Conservation (phyloP, 2,113 vertebrate species). For the Oryctolagus cuniculus region mOryCun1.1 NC_091453.1:108876001-108876500, state of each 20-base stretch:
- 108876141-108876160: conserved; percentile 78
- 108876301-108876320: conserved; percentile 56
- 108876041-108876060: conserved; percentile 82
- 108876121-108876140: conserved; percentile 70
- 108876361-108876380: conserved; percentile 42
- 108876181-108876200: conserved; percentile 56
- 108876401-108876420: conserved; percentile 55
- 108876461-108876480: conserved; percentile 49
- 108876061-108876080: conserved; percentile 78
- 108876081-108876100: conserved; percentile 77
- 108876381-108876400: conserved; percentile 54
- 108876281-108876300: conserved; percentile 63
- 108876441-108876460: conserved; percentile 54
- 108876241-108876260: conserved; percentile 7
- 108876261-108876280: conserved; percentile 68
- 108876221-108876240: conserved; percentile 72
- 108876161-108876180: conserved; percentile 70
- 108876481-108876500: conserved; percentile 20
- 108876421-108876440: conserved; percentile 67
- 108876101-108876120: conserved; percentile 73
- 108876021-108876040: conserved; percentile 74
- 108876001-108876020: conserved; percentile 75
- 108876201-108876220: conserved; percentile 80
- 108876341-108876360: conserved; percentile 60
- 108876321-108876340: background rate